Base-by-base conservation (phyloP, 2,113 vertebrate genomes). In the Dasyornis broadbenti region DNA sequence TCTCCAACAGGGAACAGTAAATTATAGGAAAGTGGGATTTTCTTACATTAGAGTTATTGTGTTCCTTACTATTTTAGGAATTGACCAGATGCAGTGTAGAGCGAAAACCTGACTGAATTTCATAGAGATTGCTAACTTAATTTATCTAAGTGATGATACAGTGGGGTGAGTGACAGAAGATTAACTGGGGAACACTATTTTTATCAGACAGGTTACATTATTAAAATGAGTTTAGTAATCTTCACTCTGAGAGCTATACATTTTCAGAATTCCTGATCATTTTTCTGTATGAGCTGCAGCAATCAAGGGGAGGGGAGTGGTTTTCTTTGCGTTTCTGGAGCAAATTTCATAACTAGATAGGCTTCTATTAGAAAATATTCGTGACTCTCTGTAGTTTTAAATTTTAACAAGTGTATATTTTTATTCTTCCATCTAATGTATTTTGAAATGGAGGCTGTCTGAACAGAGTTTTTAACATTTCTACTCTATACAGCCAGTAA, bases 121-220 rank as follows among this genome's bases (percentile, higher is more conserved):
- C 63, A 76, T 39, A 82, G 47, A 66, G 52, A 72, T 89, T 82
- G 89, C 42, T 89, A 81, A 70, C 69, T 78, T 91, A 90, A 95
- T 97, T 94, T 95, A 79, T 78, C n/a, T 91, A 92, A 95, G 77
- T 78, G 89, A 89, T 91, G 82, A 81, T 81, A 39, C 31, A 63
- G 47, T 59, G 33, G 50, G 10, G 4, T 65, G 71, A 78, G 35
- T 89, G 83, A 69, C 47, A 79, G 77, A 83, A 71, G 94, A 94
- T 97, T 95, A 96, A 75, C 24, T 21, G 37, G 27, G 40, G 26
- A 95, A 57, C 39, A 13, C 22, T 66, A 76, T 85, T 57, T 73
- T 61, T 33, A 71, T 89, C 69, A 81, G 19, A 56, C 72, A 92
- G 65, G 40, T 92, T 92, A 15, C 40, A 75, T 91, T 86, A 92